Evolutionary conservation across 2,888 invertebrate species (phyloP), one percentile per base, ranked within the genome.

Genomic region (Lithodes maja): DNA sequence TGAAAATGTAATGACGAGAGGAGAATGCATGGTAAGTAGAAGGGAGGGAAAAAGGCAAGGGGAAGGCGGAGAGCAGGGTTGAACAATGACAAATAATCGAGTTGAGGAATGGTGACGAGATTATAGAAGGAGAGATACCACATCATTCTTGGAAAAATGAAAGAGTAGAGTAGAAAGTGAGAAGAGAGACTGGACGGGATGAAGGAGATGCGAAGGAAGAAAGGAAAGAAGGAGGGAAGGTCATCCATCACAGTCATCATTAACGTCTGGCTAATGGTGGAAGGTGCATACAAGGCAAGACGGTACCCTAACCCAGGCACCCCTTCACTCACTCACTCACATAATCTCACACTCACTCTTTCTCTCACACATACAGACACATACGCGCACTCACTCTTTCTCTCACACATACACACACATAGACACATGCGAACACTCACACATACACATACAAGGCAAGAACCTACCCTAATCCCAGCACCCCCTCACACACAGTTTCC

Each of bases 211-310:
- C 5, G 17, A 33, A 2, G 3, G n/a, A 55, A 17, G 50, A 0
- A 49, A 9, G 9, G 12, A 49, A 54, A 5, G n/a, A 15, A 71
- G 75, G 49, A 33, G 15, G 71, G 50, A 5, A 61, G 68, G 68
- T 53, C 17, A 79, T 85, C 79, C 69, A 78, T 85, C 85, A 85
- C 69, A 69, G 78, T 75, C 61, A 75, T 85, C 85, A 85, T 85
- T 85, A 85, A 85, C 79, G 85, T 79, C 85, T 85, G 17, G 79
- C 85, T 85, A 85, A 85, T 85, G 85, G 85, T 85, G 79, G 79
- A 55, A 79, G 71, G 79, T 85, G 85, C 78, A 85, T 78, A 85
- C 78, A 78, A 85, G 55, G 85, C 68, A 33, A 55, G 12, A 17
- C 17, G n/a, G 53, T 12, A 55, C 61, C 80, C 61, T 33, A 1